Conservation (phyloP, 1,140 invertebrate species). For the Orius insidiosus region DNA sequence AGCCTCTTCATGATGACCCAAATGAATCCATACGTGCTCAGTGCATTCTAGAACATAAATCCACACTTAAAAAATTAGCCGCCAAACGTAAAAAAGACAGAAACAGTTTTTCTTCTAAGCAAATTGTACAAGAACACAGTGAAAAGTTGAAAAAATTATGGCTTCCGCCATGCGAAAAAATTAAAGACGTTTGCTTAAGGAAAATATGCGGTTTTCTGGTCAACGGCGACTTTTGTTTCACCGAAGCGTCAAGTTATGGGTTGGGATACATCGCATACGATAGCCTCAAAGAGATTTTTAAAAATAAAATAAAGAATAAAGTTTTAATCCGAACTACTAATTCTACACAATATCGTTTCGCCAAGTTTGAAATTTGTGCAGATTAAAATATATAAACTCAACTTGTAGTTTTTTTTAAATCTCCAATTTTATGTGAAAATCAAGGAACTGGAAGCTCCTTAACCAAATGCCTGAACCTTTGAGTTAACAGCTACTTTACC, state of each 20-base stretch:
- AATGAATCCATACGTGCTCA: slow-evolving; percentile 34
- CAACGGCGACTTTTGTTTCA: slow-evolving; percentile 49
- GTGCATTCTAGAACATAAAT: slow-evolving; percentile 36
- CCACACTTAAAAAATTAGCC: slow-evolving; percentile 36
- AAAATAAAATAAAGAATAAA: background rate
- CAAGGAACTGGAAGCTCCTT: no score
- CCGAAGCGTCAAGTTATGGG: slow-evolving; percentile 39
- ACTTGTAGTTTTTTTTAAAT: no score
- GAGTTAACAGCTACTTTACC: no score
- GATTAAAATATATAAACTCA: no score
- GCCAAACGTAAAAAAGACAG: slow-evolving; percentile 30
- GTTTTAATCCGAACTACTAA: slow-evolving; percentile 2
- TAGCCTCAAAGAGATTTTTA: slow-evolving; percentile 32
- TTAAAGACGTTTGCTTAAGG: slow-evolving; percentile 42
- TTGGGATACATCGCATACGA: slow-evolving; percentile 46
- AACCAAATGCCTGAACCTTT: no score
- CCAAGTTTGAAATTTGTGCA: slow-evolving; percentile 1
- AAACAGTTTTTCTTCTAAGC: slow-evolving; percentile 16
- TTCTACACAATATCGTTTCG: slow-evolving; percentile 6
- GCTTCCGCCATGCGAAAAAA: slow-evolving; percentile 36
- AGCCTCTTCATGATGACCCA: slow-evolving; percentile 16
- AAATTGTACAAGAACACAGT: slow-evolving; percentile 32
- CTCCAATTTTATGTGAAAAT: no score
- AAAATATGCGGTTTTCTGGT: slow-evolving; percentile 55
- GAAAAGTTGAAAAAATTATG: slow-evolving; percentile 46